Evolutionary conservation across 2,797 vertebrate species (phyloP), one percentile per base, ranked within the genome.

Genomic region (Phrynocephalus vlangalii): DNA sequence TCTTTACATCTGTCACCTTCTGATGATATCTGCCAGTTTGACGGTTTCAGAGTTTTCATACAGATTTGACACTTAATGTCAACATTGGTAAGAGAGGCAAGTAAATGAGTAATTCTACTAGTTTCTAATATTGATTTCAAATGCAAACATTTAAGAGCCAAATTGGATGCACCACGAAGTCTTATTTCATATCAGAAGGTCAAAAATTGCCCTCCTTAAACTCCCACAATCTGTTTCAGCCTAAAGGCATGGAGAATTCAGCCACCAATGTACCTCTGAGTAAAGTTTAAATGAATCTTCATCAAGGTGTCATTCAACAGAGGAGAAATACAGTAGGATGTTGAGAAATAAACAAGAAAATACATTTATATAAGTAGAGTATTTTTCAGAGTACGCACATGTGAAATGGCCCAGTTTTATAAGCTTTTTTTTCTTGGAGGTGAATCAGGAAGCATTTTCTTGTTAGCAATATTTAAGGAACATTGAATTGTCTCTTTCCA

Each of bases 401-500:
- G 88, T 89, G 71, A 85, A 89, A 26, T 15, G 2, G 13, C 71
- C 44, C 1, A 88, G 84, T 89, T 87, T 87, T 87, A 91, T 20
- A 5, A 15, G 67, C 26, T 33, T 44, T 44, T 38, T 90, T 38
- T 77, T 50, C 71, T 79, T 86, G 85, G 90, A 77, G 87, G 48
- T 28, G 30, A 2, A 72, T 3, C 77, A 18, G 73, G 48, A 67
- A 77, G 15, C 38, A 85, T 52, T 50, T 48, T 50, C 52, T 30
- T 38, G 66, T 76, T 83, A 79, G 18, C 6, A 4, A n/a, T 71
- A 75, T 72, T 26, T 20, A 82, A 66, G 72, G 33, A 11, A 75
- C n/a, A 56, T 24, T 60, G 86, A 70, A 73, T 50, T 7, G 22
- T 44, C 44, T 16, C 26, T 28, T 30, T 3, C 24, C 67, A 60